Evolutionary conservation across 2,888 invertebrate species (phyloP).

Genomic region (Acanthosepion esculentum): DNA sequence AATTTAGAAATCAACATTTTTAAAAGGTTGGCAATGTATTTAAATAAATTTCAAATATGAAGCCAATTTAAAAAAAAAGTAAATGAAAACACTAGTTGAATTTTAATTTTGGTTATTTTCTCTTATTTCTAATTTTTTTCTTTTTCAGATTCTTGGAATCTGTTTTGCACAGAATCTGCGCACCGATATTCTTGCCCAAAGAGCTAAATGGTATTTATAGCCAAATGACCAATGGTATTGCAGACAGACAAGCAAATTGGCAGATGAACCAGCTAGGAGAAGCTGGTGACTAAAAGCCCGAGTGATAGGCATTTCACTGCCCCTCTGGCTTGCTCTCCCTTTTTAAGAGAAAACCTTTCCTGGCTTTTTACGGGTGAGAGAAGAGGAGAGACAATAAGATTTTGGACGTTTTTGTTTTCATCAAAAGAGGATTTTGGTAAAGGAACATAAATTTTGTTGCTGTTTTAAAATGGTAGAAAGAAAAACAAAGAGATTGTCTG

Average conservation of each 20-base stretch:
- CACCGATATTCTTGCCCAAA: conserved; percentile 96
- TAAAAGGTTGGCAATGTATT: too few relatives aligned
- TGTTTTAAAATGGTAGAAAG: not conserved
- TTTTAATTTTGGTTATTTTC: not conserved
- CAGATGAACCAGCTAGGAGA: not conserved
- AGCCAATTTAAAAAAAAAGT: too few relatives aligned
- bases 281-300: not conserved
- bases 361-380: too few relatives aligned
- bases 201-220: conserved; percentile 86
- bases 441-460: not conserved
- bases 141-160: conserved; percentile 92
- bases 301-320: not conserved
- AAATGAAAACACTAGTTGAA: not conserved
- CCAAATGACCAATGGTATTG: not conserved
- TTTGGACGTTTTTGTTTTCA: not conserved
- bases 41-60: too few relatives aligned
- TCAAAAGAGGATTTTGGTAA: not conserved
- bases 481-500: not conserved
- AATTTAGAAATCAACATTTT: too few relatives aligned
- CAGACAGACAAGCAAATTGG: not conserved
- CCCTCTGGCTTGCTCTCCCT: not conserved
- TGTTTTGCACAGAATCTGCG: conserved; percentile 98
- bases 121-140: conserved; percentile 49
- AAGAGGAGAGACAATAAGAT: too few relatives aligned
- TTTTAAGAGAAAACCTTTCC: too few relatives aligned